These are phyloP conservation scores for Heliconius hermathena DNA, from an alignment of 1,140 invertebrate species.

Conservation along the genomic window DNA sequence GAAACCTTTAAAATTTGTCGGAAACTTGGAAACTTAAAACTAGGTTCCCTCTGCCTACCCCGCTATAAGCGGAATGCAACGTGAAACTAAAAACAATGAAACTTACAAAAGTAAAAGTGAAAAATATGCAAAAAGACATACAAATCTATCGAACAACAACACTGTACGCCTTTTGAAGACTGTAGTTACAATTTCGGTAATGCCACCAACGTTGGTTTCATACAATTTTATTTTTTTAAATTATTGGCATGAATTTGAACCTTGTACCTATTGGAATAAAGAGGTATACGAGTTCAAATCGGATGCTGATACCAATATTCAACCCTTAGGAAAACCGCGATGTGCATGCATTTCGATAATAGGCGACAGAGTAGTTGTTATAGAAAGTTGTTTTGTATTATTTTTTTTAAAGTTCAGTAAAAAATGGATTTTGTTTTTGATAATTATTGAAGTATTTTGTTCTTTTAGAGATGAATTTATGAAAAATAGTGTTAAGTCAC, in stretches of 20 bases:
- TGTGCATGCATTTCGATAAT: slow-evolving; percentile 76
- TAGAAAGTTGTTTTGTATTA: neutral
- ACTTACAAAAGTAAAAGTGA: neutral
- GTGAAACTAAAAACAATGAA: neutral
- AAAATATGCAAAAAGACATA: neutral
- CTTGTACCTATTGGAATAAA: slow-evolving; percentile 29
- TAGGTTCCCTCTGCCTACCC: neutral
- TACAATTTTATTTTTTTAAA: slow-evolving; percentile 29
- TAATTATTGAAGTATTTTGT: neutral
- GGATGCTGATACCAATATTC: slow-evolving; percentile 52
- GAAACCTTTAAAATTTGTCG: too few relatives aligned
- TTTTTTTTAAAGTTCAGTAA: neutral
- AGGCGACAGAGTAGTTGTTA: slow-evolving; percentile 50
- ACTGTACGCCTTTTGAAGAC: slow-evolving; percentile 11
- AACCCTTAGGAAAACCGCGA: slow-evolving; percentile 71
- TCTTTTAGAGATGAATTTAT: too few relatives aligned
- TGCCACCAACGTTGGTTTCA: slow-evolving; percentile 48
- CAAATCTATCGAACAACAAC: neutral
- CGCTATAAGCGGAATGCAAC: neutral
- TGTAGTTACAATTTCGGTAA: slow-evolving; percentile 59
- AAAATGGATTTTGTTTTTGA: neutral
- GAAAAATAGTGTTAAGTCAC: too few relatives aligned
- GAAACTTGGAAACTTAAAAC: neutral
- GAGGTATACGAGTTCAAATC: neutral
- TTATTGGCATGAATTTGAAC: slow-evolving; percentile 31